Evolutionary conservation across 2,797 vertebrate species (phyloP).

Genomic region (Cossypha polioptera): DNA sequence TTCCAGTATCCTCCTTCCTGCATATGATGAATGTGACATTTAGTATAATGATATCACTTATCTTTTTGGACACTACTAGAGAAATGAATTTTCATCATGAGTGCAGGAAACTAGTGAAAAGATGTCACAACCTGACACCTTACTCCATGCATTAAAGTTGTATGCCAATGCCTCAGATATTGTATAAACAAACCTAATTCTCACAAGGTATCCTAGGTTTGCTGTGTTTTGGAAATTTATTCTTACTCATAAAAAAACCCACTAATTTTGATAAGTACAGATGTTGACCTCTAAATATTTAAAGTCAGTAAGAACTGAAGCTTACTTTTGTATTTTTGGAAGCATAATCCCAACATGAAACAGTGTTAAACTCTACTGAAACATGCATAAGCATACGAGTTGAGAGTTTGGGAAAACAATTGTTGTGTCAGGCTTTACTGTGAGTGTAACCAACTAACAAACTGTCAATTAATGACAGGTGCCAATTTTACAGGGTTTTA

Average conservation of each 20-base stretch:
- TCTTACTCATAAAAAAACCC: rapidly evolving
- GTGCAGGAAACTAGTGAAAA: not conserved
- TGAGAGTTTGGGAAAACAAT: not conserved
- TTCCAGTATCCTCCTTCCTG: not conserved
- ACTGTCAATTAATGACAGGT: not conserved
- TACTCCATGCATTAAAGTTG: not conserved
- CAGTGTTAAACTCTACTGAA: not conserved
- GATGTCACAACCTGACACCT: not conserved
- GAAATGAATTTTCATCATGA: not conserved
- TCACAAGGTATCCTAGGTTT: not conserved
- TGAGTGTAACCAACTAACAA: not conserved
- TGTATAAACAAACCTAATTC: not conserved
- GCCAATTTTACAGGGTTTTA: not conserved
- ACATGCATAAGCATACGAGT: not conserved
- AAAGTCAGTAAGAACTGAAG: not conserved
- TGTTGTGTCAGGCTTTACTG: not conserved
- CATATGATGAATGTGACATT: not conserved
- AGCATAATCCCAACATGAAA: not conserved
- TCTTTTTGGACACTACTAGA: not conserved
- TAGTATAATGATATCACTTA: not conserved
- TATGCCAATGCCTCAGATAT: not conserved
- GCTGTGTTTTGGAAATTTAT: not conserved
- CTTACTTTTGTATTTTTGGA: not conserved
- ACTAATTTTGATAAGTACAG: rapidly evolving
- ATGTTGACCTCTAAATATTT: not conserved